A percentile compares a stretch with the other conserved stretches of the same genome.
Evolutionary conservation across 2,797 vertebrate species (phyloP).

Genomic region (Lepus townsendii): DNA sequence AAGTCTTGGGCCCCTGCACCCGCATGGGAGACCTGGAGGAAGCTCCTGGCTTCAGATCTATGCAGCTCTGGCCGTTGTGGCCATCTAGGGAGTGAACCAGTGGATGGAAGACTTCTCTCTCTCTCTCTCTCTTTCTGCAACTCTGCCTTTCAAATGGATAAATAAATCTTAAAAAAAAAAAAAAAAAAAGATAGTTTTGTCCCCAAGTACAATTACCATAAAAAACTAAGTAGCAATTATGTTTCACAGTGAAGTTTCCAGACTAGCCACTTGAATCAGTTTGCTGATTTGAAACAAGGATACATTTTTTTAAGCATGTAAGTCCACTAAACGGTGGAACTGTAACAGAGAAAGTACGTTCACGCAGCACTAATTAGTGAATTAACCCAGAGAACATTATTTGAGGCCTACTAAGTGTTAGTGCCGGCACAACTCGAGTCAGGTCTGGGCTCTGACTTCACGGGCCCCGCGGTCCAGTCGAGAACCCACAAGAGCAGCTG

Average conservation of each 20-base stretch:
- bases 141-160: no score
- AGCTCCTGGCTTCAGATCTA: no score
- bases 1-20: no score
- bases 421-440: not conserved
- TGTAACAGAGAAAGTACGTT: not conserved
- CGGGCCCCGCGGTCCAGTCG: not conserved
- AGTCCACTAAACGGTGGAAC: not conserved
- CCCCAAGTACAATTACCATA: slow-evolving; percentile 14
- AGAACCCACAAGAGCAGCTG: not conserved
- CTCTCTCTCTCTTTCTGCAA: no score
- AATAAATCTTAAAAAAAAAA: no score
- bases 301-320: not conserved
- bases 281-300: not conserved
- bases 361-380: not conserved
- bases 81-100: no score
- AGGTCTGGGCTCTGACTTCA: not conserved
- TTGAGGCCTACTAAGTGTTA: not conserved
- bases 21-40: no score
- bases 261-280: slow-evolving; percentile 42
- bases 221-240: slow-evolving; percentile 12
- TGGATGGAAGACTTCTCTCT: no score
- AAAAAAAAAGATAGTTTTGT: not conserved
- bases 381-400: not conserved
- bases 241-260: slow-evolving; percentile 35
- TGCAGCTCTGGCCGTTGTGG: no score